phyloP scores from a whole-genome alignment of 2,888 invertebrate genomes.

The Endotricha flammealis region DNA sequence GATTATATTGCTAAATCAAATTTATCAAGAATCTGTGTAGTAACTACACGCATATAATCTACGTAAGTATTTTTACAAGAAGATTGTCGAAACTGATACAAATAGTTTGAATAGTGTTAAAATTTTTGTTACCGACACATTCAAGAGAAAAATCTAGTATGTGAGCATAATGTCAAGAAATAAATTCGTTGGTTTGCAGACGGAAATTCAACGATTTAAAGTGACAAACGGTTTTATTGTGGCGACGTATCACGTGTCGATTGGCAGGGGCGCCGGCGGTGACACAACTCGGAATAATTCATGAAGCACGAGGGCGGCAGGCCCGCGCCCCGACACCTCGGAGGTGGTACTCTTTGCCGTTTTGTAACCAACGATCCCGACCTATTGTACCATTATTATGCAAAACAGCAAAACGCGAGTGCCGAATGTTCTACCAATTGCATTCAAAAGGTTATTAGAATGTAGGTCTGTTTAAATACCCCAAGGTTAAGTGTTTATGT shows the following conservation, averaged over 20 bases:
- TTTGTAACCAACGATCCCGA: conserved; percentile 56
- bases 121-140: no score
- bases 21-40: no score
- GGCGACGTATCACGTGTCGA: conserved; percentile 13
- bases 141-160: no score
- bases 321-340: conserved; percentile 21
- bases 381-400: conserved; percentile 70
- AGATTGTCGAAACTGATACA: no score
- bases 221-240: conserved; percentile 13
- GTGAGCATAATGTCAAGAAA: no score
- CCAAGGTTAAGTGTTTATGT: conserved; percentile 49
- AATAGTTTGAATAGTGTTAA: no score
- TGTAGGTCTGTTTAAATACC: conserved; percentile 52
- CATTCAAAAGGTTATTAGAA: conserved; percentile 71
- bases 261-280: conserved; percentile 25
- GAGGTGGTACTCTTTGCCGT: conserved; percentile 56
- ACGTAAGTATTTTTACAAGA: no score
- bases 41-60: no score
- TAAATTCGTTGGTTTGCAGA: neutral
- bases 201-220: neutral
- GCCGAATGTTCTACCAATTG: conserved; percentile 41
- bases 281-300: conserved; percentile 67
- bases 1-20: no score
- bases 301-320: conserved; percentile 46
- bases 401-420: conserved; percentile 64